These are phyloP conservation scores for Halocaridina rubra DNA, from an alignment of 2,888 invertebrate species.

Conservation along the genomic window DNA sequence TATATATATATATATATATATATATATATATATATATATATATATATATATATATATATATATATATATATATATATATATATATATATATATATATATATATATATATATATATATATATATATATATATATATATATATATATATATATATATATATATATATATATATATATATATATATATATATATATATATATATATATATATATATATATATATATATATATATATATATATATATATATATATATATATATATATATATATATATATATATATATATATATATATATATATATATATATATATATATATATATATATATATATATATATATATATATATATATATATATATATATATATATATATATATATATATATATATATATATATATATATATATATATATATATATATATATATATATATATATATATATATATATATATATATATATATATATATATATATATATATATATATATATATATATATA, in stretches of 20 bases:
- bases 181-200: not conserved
- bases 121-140: not conserved
- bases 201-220: not conserved
- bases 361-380: not conserved
- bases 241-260: not conserved
- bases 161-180: not conserved
- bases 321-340: not conserved
- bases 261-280: not conserved
- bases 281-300: not conserved
- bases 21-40: not conserved
- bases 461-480: conserved; percentile 6
- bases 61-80: not conserved
- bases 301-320: not conserved
- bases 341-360: not conserved
- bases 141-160: not conserved
- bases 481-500: not conserved
- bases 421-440: conserved; percentile 12
- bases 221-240: not conserved
- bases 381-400: not conserved
- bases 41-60: not conserved
- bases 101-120: not conserved
- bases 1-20: not conserved
- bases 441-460: conserved; percentile 10
- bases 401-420: not conserved
- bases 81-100: not conserved